Conservation (phyloP, 2,113 vertebrate genomes). For the Rhegmatorhina hoffmannsi region DNA sequence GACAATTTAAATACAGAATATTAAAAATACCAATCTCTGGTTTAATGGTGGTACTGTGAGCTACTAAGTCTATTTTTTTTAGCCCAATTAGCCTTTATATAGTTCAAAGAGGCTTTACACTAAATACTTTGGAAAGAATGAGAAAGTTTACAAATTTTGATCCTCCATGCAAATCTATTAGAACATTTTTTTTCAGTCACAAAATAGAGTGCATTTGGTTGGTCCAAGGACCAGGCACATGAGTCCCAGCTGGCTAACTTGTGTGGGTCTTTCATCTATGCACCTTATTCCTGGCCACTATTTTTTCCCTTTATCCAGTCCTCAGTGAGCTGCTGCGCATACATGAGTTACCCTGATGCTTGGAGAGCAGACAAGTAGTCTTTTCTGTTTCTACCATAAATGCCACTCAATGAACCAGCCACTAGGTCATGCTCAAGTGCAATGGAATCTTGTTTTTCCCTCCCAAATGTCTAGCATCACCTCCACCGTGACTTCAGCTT, state of each 20-base stretch:
- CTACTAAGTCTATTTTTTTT: neutral
- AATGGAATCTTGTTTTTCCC: conserved; percentile 60
- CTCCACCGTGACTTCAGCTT: neutral
- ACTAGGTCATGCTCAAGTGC: conserved; percentile 83
- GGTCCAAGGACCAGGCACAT: neutral
- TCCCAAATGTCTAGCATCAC: conserved; percentile 46
- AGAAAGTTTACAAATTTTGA: conserved; percentile 52
- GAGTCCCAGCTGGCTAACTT: neutral
- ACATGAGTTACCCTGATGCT: conserved; percentile 15
- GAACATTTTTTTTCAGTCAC: conserved; percentile 53
- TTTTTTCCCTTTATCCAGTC: neutral
- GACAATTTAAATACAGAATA: neutral
- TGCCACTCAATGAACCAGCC: conserved; percentile 74
- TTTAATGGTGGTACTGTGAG: neutral
- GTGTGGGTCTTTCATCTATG: neutral
- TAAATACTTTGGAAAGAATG: conserved; percentile 22
- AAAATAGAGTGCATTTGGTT: conserved; percentile 34
- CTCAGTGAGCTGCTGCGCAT: neutral
- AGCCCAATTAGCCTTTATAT: conserved; percentile 27
- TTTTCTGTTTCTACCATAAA: conserved; percentile 67
- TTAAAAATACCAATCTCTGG: neutral
- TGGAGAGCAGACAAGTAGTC: conserved; percentile 41
- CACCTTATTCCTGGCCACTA: neutral
- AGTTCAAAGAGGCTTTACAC: conserved; percentile 47
- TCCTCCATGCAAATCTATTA: conserved; percentile 20